Conservation (phyloP, 2,797 vertebrate species). For the Mergus octosetaceus region DNA sequence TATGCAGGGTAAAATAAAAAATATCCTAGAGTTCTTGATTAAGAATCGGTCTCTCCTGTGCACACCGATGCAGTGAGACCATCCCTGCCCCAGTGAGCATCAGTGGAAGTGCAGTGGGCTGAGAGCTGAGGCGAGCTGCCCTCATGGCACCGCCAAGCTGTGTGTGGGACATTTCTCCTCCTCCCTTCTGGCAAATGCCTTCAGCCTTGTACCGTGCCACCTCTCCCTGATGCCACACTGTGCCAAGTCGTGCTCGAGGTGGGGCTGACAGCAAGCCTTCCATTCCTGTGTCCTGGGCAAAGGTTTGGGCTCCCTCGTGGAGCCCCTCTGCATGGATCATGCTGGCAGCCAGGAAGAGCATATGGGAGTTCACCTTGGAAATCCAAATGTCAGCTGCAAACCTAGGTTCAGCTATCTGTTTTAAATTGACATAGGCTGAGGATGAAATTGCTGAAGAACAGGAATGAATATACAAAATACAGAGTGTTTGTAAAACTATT, state of each 20-base stretch:
- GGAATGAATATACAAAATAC: not conserved
- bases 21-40: not conserved
- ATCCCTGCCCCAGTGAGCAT: not conserved
- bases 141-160: not conserved
- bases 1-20: not conserved
- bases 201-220: not conserved
- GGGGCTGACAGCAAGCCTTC: not conserved
- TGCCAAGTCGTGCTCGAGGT: not conserved
- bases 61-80: not conserved
- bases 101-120: not conserved
- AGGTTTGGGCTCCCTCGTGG: not conserved
- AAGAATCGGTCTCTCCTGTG: not conserved
- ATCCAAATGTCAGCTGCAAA: not conserved
- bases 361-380: not conserved
- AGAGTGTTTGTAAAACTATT: conserved; percentile 21
- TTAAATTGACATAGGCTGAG: not conserved
- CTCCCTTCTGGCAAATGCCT: not conserved
- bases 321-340: not conserved
- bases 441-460: not conserved
- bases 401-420: not conserved
- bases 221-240: not conserved
- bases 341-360: not conserved
- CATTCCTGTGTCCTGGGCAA: not conserved
- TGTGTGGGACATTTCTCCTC: accelerated
- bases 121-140: not conserved